Base-by-base conservation (phyloP, 2,888 invertebrate species). In the Drosophila nr. fundita region DNA sequence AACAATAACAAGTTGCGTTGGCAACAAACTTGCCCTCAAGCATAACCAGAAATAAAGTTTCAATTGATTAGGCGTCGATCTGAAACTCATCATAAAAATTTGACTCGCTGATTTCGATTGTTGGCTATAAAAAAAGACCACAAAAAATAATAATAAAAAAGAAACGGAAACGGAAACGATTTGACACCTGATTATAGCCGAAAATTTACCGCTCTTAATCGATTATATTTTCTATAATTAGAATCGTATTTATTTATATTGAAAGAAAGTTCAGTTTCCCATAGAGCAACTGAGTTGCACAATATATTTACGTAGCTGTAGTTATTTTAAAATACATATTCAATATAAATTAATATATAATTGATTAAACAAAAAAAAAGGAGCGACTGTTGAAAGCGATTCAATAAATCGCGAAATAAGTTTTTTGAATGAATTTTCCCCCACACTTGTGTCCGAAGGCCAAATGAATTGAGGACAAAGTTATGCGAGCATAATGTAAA, bases 11-110 rank as follows among this genome's bases (percentile, higher is more conserved):
- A 36, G 63, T 71, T 63, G 71, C 24, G 58, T 68, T 80, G 68
- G 61, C 76, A 82, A 75, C 82, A 82, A 67, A 67, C 49, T 82
- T 69, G 59, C 62, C 49, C 38, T 66, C 68, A 61, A 72, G 62
- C 57, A 72, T 69, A 80, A 80, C 72, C 76, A 69, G 78, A 76
- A 80, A 74, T 58, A 45, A 62, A 74, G 48, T 32, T 82, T 63
- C 70, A 68, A 78, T 78, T 82, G 74, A 82, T 82, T 75, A 66
- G 79, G 69, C 72, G 30, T 34, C 57, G 69, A 61, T 60, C 64
- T 27, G 27, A 38, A 58, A 78, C 78, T 73, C 78, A 78, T 68
- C 66, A 69, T 67, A 61, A 57, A 78, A 58, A 69, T 64, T 79
- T 68, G 74, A 78, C 75, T 78, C 68, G 66, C 75, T 40, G 65